These are phyloP conservation scores for Mungos mungo DNA, from an alignment of 2,113 vertebrate species.

Conservation along the genomic window DNA sequence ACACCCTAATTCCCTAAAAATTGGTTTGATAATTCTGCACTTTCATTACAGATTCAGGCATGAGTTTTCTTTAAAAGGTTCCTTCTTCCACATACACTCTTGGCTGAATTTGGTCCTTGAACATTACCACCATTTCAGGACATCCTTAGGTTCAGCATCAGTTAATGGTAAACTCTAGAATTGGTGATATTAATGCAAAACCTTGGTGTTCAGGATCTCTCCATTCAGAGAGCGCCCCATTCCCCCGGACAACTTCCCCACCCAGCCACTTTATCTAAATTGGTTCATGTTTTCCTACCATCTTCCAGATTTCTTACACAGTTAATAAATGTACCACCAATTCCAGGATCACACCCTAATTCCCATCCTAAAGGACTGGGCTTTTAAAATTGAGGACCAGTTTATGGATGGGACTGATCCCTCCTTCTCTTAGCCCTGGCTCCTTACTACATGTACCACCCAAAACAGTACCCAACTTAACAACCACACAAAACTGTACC, in stretches of 20 bases:
- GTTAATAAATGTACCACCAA: not conserved
- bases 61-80: not conserved
- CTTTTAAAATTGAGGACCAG: not conserved
- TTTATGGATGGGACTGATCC: accelerated
- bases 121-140: not conserved
- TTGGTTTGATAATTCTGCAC: not conserved
- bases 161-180: not conserved
- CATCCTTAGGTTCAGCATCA: not conserved
- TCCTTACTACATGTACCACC: accelerated
- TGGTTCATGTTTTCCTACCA: not conserved
- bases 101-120: not conserved
- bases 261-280: not conserved
- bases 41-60: not conserved
- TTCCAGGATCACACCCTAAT: not conserved
- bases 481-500: not conserved
- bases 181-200: not conserved
- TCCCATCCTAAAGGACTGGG: not conserved
- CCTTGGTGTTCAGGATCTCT: not conserved
- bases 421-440: not conserved
- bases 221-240: not conserved
- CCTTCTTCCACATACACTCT: not conserved
- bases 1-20: not conserved
- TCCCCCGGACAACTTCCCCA: accelerated
- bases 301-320: not conserved
- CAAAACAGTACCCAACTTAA: not conserved